Percentiles rank a stretch among this genome's conserved stretches.
Evolutionary conservation across 2,888 invertebrate species (phyloP).

Genomic region (Leptinotarsa tumamoca): DNA sequence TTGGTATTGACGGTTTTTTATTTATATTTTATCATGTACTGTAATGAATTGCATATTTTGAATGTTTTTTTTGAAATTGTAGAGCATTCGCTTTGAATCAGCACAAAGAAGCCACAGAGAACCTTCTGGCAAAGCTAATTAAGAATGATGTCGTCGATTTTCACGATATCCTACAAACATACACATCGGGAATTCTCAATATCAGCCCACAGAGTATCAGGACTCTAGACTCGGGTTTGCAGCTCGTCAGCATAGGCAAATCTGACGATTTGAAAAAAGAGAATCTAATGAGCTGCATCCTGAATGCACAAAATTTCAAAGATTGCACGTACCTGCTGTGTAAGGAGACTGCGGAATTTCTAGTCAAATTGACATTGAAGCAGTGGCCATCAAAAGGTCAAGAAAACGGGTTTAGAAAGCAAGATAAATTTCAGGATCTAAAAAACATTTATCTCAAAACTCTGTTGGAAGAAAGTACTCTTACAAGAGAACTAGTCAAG

Average conservation of each 20-base stretch:
- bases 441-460: constrained; percentile 57
- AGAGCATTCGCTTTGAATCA: constrained; percentile 68
- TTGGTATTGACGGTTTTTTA: not conserved
- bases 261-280: constrained; percentile 54
- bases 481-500: constrained; percentile 21
- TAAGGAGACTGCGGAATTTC: constrained; percentile 51
- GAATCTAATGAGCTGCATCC: constrained; percentile 54
- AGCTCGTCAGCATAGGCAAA: constrained; percentile 53
- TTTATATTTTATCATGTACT: not conserved
- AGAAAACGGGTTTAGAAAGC: not conserved
- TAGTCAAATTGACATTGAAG: constrained; percentile 57
- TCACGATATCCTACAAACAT: constrained; percentile 63
- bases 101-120: constrained; percentile 64
- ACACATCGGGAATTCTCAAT: constrained; percentile 62
- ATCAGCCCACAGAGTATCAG: constrained; percentile 62
- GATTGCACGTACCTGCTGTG: constrained; percentile 42
- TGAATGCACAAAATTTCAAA: constrained; percentile 51
- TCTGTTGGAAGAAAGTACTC: constrained; percentile 51
- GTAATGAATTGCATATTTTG: not conserved
- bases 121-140: constrained; percentile 65
- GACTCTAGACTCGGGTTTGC: constrained; percentile 62
- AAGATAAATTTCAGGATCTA: constrained; percentile 49
- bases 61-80: not conserved
- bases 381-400: constrained; percentile 53
- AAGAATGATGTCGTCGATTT: constrained; percentile 55